phyloP scores from a whole-genome alignment of 2,113 vertebrate species.

The Rhinoderma darwinii region DNA sequence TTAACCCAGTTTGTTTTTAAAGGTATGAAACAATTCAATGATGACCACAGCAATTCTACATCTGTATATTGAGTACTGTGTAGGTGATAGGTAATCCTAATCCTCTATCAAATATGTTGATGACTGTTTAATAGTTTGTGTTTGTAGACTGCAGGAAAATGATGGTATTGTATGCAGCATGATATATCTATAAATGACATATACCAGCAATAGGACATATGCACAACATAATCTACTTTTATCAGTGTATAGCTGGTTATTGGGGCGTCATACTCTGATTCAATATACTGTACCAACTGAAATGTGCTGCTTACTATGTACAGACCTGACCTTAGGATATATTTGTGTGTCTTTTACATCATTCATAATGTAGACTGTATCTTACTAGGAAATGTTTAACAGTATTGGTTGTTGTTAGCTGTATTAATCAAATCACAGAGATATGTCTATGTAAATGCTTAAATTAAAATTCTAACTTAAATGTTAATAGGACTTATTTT shows the following conservation, averaged over 20 bases:
- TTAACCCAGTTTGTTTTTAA: too few species aligned
- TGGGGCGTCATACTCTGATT: too few species aligned
- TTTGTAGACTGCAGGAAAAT: background rate
- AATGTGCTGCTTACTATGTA: background rate
- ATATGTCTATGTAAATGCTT: slow-evolving; percentile 28
- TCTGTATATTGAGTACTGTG: background rate
- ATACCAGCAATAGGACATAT: background rate
- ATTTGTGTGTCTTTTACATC: background rate
- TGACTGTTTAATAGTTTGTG: background rate
- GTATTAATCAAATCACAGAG: background rate
- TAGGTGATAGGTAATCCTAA: background rate
- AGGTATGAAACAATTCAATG: background rate
- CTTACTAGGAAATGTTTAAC: background rate
- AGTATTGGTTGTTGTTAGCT: slow-evolving; percentile 31
- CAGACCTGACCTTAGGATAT: background rate
- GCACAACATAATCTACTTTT: background rate
- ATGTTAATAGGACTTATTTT: slow-evolving; percentile 33
- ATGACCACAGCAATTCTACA: background rate
- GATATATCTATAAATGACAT: background rate
- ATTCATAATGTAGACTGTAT: slow-evolving; percentile 7
- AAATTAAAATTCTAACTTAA: slow-evolving; percentile 40
- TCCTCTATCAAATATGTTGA: background rate
- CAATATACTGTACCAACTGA: background rate
- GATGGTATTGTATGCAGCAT: background rate
- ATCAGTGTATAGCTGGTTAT: too few species aligned